Conservation (phyloP, 2,113 vertebrate species). For the Dasyurus viverrinus region DNA sequence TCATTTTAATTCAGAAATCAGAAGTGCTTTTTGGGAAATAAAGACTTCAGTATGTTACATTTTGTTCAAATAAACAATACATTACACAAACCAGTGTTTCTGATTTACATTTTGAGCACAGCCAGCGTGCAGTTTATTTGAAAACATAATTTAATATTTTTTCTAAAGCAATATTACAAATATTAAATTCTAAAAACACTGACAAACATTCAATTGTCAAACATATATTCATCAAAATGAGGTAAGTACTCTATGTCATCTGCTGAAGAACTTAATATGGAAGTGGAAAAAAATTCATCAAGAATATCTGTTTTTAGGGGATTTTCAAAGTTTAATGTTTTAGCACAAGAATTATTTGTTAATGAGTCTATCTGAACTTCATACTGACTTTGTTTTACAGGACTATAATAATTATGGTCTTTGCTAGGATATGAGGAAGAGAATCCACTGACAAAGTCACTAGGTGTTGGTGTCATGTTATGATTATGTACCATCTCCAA, state of each 20-base stretch:
- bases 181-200: conserved; percentile 47
- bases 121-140: conserved; percentile 64
- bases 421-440: conserved; percentile 5
- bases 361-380: conserved; percentile 49
- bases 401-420: conserved; percentile 74
- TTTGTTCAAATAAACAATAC: conserved; percentile 62
- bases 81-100: neutral
- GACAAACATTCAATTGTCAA: conserved; percentile 83
- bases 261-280: conserved; percentile 79
- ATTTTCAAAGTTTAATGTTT: conserved; percentile 68
- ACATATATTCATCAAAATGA: conserved; percentile 89
- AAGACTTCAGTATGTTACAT: conserved; percentile 55
- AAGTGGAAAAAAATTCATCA: conserved; percentile 88
- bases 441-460: neutral
- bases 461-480: accelerated
- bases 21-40: conserved; percentile 39
- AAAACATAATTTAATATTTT: conserved; percentile 71
- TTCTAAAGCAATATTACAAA: neutral
- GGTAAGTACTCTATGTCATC: conserved; percentile 85
- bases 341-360: conserved; percentile 35
- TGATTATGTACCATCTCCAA: conserved; percentile 85
- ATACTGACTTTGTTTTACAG: conserved; percentile 59
- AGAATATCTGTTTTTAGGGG: conserved; percentile 85
- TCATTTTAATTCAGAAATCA: conserved; percentile 56
- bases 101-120: conserved; percentile 35